Conservation (phyloP, 2,888 invertebrate species). For the Agriopis marginaria region DNA sequence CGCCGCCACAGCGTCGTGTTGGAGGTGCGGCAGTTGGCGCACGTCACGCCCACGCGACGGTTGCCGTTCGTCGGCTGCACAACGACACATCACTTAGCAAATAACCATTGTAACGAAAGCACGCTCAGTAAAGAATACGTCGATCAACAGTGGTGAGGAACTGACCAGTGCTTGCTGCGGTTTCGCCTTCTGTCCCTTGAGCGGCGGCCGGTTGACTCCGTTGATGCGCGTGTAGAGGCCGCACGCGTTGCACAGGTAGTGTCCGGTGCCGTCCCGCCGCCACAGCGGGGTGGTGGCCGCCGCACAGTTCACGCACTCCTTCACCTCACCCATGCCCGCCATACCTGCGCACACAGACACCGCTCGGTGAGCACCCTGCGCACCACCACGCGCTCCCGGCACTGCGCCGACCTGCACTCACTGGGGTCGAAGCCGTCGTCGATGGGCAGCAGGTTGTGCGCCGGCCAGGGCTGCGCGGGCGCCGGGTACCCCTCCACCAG, state of each 20-base stretch:
- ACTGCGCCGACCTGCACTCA: conserved; percentile 50
- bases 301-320: conserved; percentile 97
- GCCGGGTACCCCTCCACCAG: conserved; percentile 78
- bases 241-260: conserved; percentile 99
- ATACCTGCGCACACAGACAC: conserved; percentile 56
- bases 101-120: background rate
- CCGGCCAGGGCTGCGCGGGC: conserved; percentile 78
- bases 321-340: conserved; percentile 87
- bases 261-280: conserved; percentile 99
- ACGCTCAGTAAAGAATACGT: too few species aligned
- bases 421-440: conserved; percentile 84
- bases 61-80: conserved; percentile 85
- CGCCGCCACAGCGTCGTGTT: conserved; percentile 98
- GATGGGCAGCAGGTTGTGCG: conserved; percentile 73
- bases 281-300: conserved; percentile 97
- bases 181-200: conserved; percentile 89
- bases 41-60: conserved; percentile 92
- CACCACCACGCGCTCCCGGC: background rate
- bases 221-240: conserved; percentile 94
- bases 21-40: conserved; percentile 97
- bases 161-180: conserved; percentile 85
- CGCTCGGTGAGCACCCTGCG: background rate
- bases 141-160: background rate
- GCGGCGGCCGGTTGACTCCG: conserved; percentile 91
- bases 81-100: conserved; percentile 29